phyloP scores from a whole-genome alignment of 1,140 invertebrate genomes.

The Acyrthosiphon pisum region DNA sequence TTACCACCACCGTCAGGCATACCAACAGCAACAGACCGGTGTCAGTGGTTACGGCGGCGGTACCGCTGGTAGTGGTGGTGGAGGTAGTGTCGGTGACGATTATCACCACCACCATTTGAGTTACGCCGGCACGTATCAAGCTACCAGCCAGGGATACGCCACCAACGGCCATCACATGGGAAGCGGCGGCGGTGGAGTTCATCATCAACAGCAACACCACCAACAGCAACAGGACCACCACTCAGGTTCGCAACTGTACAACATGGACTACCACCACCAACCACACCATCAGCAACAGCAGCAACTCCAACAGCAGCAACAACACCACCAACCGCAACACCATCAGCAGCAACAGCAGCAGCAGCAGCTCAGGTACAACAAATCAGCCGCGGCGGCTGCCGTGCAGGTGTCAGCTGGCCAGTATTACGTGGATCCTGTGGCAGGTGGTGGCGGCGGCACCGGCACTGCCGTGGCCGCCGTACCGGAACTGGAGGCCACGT shows the following conservation, averaged over 20 bases:
- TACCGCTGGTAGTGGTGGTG: conserved; percentile 58
- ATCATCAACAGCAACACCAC: conserved; percentile 59
- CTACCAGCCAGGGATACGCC: conserved; percentile 63
- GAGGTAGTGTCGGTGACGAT: conserved; percentile 44
- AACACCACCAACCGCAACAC: conserved; percentile 32
- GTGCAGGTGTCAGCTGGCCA: conserved; percentile 60
- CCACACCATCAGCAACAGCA: conserved; percentile 60
- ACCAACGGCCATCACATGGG: conserved; percentile 59
- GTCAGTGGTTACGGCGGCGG: conserved; percentile 60
- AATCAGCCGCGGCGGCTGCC: conserved; percentile 33
- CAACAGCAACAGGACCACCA: conserved; percentile 62
- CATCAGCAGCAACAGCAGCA: conserved; percentile 43
- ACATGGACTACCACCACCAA: conserved; percentile 59
- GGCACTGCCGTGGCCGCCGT: background rate
- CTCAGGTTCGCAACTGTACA: conserved; percentile 61
- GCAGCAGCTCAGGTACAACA: conserved; percentile 58
- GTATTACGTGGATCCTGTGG: conserved; percentile 49
- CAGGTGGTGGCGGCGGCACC: background rate
- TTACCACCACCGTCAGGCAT: conserved; percentile 61
- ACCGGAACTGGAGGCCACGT: conserved; percentile 48
- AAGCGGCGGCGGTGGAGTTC: conserved; percentile 61
- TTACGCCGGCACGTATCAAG: conserved; percentile 42
- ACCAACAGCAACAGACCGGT: conserved; percentile 58
- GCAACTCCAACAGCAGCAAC: conserved; percentile 59
- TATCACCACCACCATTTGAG: conserved; percentile 61